Evolutionary conservation across 2,797 vertebrate species (phyloP).

Genomic region (Enteromius trimaculatus): DNA sequence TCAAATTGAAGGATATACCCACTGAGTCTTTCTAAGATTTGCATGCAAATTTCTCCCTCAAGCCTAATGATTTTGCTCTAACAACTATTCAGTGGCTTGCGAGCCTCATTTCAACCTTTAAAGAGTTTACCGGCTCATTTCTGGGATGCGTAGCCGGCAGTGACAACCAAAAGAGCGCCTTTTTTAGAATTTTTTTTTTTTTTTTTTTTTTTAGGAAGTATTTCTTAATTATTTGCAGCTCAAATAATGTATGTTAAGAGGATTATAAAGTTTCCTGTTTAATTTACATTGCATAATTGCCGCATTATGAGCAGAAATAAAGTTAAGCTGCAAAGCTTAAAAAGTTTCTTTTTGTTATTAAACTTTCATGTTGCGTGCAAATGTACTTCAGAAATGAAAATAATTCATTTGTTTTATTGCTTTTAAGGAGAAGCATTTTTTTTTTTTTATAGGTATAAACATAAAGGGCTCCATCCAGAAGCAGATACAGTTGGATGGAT

Average conservation of each 20-base stretch:
- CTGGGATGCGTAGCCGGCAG: not conserved
- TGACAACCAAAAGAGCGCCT: not conserved
- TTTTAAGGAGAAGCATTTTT: not conserved
- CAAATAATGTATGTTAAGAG: conserved; percentile 36
- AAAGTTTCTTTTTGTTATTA: not conserved
- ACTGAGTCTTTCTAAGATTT: conserved; percentile 40
- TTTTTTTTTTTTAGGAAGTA: conserved; percentile 18
- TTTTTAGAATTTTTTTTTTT: conserved; percentile 7
- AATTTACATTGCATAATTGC: conserved; percentile 4
- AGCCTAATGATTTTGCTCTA: conserved; percentile 15
- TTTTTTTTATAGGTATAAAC: not conserved
- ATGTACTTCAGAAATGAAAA: not conserved
- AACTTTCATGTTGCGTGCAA: not conserved
- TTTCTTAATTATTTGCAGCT: conserved; percentile 18
- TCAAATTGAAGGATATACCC: conserved; percentile 36
- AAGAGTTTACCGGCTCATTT: conserved; percentile 13
- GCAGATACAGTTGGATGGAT: not conserved
- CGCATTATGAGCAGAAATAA: conserved; percentile 6
- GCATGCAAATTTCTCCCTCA: conserved; percentile 43
- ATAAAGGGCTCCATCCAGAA: not conserved
- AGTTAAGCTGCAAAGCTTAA: not conserved
- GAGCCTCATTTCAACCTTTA: conserved; percentile 42
- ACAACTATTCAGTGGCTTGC: conserved; percentile 17
- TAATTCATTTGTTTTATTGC: not conserved
- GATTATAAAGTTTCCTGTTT: conserved; percentile 15